Conservation (phyloP, 2,113 vertebrate species). For the Verasper variegatus region DNA sequence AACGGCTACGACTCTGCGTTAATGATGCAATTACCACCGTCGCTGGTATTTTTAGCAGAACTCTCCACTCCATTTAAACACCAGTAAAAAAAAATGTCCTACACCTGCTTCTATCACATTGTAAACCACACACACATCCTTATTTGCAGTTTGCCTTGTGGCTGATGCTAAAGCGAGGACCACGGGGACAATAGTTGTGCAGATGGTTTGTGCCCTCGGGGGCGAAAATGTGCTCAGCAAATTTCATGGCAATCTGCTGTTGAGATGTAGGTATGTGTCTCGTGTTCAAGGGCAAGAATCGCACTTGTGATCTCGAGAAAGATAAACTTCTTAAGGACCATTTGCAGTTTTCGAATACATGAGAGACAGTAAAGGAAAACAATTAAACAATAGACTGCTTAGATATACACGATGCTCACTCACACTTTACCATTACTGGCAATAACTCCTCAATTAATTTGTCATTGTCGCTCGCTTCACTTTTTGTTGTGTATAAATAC, state of each 20-base stretch:
- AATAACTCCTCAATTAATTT: too few species aligned
- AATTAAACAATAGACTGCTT: too few species aligned
- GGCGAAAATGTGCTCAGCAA: slow-evolving; percentile 18
- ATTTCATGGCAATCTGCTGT: slow-evolving; percentile 33
- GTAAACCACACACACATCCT: neutral
- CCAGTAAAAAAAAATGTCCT: neutral
- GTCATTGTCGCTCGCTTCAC: too few species aligned
- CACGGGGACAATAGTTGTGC: slow-evolving; percentile 20
- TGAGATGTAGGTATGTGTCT: slow-evolving; percentile 20
- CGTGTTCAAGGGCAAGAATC: slow-evolving; percentile 14
- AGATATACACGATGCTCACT: too few species aligned
- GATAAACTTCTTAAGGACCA: neutral
- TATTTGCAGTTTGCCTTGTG: slow-evolving; percentile 6
- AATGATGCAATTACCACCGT: slow-evolving; percentile 1
- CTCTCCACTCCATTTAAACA: neutral
- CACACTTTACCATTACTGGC: too few species aligned
- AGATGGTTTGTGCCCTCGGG: slow-evolving; percentile 16
- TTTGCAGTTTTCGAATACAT: neutral
- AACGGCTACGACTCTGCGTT: neutral
- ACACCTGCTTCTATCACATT: neutral
- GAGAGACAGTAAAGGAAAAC: neutral
- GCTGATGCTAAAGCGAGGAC: slow-evolving; percentile 20
- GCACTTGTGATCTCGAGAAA: slow-evolving; percentile 12
- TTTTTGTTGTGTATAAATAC: too few species aligned
- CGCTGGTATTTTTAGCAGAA: neutral